These are phyloP conservation scores for Nomada goodeniana DNA, from an alignment of 2,888 invertebrate genomes.

Conservation along the genomic window DNA sequence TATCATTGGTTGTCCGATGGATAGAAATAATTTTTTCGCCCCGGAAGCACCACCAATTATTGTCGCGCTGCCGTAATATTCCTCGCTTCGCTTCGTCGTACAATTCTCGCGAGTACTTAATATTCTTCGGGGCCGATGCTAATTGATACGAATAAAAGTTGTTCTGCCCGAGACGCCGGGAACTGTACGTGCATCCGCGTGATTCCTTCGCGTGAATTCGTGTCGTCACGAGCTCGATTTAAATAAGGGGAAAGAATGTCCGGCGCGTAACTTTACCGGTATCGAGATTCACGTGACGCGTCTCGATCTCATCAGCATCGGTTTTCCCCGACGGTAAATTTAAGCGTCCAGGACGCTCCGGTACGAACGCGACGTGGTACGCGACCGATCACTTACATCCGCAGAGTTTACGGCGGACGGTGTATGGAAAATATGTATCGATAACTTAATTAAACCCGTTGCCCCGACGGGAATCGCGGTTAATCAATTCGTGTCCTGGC, in stretches of 20 bases:
- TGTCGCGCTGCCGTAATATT: neutral
- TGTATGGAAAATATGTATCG: conserved; percentile 80
- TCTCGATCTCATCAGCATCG: conserved; percentile 55
- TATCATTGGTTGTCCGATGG: neutral
- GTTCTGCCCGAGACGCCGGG: conserved; percentile 4
- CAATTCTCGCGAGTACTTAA: no score
- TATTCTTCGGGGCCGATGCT: neutral
- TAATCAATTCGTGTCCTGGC: conserved; percentile 78
- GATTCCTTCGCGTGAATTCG: conserved; percentile 41
- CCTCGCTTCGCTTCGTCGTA: neutral
- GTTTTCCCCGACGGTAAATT: conserved; percentile 48
- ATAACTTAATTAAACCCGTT: conserved; percentile 81
- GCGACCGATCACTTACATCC: conserved; percentile 69
- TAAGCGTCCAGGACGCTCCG: conserved; percentile 36
- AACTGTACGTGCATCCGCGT: neutral
- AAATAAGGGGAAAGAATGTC: conserved; percentile 22
- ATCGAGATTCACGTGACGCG: conserved; percentile 49
- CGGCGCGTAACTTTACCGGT: conserved; percentile 36
- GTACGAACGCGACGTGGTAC: conserved; percentile 70
- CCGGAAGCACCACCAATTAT: neutral
- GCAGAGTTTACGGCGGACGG: conserved; percentile 67
- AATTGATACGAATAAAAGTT: conserved; percentile 28
- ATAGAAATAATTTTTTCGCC: neutral
- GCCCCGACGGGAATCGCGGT: conserved; percentile 70
- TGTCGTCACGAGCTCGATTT: conserved; percentile 35